Base-by-base conservation (phyloP, 2,888 invertebrate genomes). In the Eupeodes latifasciatus region DNA sequence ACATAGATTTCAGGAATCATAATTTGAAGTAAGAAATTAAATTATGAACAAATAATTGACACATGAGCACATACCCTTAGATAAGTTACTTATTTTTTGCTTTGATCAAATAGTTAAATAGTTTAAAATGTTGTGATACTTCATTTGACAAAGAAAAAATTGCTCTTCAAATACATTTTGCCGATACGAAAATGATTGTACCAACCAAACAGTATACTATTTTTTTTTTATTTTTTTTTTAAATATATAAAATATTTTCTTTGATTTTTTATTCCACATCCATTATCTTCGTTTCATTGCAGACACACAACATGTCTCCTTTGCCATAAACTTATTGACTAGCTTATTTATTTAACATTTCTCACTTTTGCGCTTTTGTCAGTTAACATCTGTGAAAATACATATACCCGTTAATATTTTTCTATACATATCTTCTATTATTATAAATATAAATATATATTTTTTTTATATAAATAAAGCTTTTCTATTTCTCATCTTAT, bases 281-380 rank as follows among this genome's bases (percentile, higher is more conserved):
- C 36, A 34, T 61, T 64, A 77, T 53, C 61, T 77, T 66, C 61
- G 67, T 71, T 66, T 78, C 67, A 53, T 64, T 77, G 67, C 57
- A 36, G 78, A 78, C 62, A n/a, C 44, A 36, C 34, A 57, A n/a
- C 5, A n/a, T 57, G 9, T 78, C 62, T 69, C 53, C 69, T 55
- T 62, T 87, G 79, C 80, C 77, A 87, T 66, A 66, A 16, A 59
- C 88, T 88, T 85, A 81, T 81, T 88, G 88, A 88, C 88, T 88
- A 88, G 88, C 81, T 78, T 85, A 61, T 72, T 57, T 66, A 44
- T 47, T 49, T 49, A 40, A 40, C 12, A 55, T 55, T 10, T 27
- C 61, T 66, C 49, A 61, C 67, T 14, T 69, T 75, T 49, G 12
- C 72, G 66, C 66, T 44, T 59, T 16, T 59, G 67, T 44, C 67